A percentile compares a stretch with the other conserved stretches of the same genome.
Conservation (phyloP, 2,113 vertebrate genomes). For the Seriola aureovittata region DNA sequence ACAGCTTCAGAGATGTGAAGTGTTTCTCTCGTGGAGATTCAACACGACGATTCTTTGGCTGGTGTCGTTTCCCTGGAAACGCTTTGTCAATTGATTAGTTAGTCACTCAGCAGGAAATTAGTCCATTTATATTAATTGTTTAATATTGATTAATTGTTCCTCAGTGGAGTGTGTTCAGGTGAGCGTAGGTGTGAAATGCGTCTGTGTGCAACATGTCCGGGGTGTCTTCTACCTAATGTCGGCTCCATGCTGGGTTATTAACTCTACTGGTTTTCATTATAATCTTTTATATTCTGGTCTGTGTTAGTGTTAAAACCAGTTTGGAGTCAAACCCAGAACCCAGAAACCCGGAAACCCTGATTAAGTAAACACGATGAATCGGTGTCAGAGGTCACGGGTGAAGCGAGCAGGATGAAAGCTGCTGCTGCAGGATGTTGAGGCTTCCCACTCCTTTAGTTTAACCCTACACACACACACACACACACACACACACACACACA, state of each 20-base stretch:
- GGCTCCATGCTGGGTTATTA: constrained; percentile 42
- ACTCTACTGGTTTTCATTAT: not conserved
- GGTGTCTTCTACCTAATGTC: not conserved
- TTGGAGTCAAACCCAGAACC: no score
- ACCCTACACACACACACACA: constrained; percentile 12
- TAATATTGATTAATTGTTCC: not conserved
- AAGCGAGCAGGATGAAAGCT: constrained; percentile 18
- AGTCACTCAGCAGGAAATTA: not conserved
- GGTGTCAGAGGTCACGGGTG: constrained; percentile 34
- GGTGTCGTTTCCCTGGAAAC: not conserved
- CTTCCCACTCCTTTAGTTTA: constrained; percentile 25
- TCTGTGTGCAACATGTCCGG: not conserved
- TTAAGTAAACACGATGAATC: constrained; percentile 17
- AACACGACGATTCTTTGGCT: not conserved
- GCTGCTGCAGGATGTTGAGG: constrained; percentile 33
- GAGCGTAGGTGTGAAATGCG: not conserved
- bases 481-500: constrained; percentile 19
- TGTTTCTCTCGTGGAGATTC: not conserved
- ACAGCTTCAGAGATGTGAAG: not conserved
- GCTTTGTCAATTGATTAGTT: not conserved
- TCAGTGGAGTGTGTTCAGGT: not conserved
- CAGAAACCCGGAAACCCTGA: not conserved
- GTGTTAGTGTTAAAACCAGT: no score
- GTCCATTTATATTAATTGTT: constrained; percentile 14
- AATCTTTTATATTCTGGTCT: no score